Conservation (phyloP, 2,888 invertebrate species). For the Neoascia interrupta region DNA sequence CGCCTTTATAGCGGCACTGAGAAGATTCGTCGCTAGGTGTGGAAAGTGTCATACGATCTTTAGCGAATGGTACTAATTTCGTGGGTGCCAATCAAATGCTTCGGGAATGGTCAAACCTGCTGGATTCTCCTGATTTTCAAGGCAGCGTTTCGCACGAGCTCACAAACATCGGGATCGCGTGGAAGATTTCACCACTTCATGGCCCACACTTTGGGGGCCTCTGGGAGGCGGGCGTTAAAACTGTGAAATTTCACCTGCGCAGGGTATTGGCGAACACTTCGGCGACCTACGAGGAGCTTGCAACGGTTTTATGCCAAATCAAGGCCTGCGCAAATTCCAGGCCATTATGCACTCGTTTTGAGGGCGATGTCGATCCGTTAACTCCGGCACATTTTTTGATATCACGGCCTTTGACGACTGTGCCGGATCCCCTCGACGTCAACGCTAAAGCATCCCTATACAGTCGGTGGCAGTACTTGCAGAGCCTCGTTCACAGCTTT, state of each 20-base stretch:
- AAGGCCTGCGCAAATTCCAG: constrained; percentile 74
- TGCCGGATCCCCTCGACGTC: constrained; percentile 14
- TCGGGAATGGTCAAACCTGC: too few relatives aligned
- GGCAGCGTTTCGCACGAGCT: too few relatives aligned
- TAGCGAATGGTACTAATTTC: too few relatives aligned
- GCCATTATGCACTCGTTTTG: constrained; percentile 70
- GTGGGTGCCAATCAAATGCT: too few relatives aligned
- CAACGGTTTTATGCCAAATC: constrained; percentile 73
- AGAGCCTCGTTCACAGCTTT: constrained; percentile 49
- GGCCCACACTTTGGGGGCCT: too few relatives aligned
- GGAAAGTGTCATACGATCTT: too few relatives aligned
- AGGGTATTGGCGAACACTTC: constrained; percentile 70
- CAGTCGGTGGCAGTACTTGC: constrained; percentile 71
- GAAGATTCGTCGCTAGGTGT: too few relatives aligned
- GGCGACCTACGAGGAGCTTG: constrained; percentile 73
- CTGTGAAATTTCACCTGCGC: constrained; percentile 73
- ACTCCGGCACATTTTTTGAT: constrained; percentile 68
- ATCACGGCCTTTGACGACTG: constrained; percentile 10
- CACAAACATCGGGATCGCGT: too few relatives aligned
- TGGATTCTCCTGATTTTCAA: too few relatives aligned
- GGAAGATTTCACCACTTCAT: too few relatives aligned
- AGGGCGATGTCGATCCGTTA: constrained; percentile 64
- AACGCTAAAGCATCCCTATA: background rate
- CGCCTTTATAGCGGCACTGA: too few relatives aligned
- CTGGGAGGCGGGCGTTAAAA: constrained; percentile 75